Percentiles rank a stretch among this genome's conserved stretches.
Conservation (phyloP, 2,888 invertebrate species). For the Sesia bembeciformis region DNA sequence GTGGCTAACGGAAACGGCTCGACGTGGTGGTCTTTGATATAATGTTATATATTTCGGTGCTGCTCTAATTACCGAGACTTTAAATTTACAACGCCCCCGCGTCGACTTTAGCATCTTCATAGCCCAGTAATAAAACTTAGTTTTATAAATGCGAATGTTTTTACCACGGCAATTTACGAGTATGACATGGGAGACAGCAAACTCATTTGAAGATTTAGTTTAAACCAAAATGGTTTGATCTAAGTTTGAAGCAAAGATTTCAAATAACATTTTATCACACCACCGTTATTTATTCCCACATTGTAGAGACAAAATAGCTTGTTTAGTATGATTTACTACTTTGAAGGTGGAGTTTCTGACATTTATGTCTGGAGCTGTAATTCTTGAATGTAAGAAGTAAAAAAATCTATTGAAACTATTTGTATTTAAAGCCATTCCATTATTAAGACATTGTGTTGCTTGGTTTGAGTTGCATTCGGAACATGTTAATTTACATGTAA, state of each 20-base stretch:
- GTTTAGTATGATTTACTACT: conserved; percentile 6
- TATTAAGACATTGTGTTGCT: too few species aligned
- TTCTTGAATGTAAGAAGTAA: too few species aligned
- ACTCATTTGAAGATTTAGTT: neutral
- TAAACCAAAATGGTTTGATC: neutral
- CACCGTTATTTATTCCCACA: conserved; percentile 1
- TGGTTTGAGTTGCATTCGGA: too few species aligned
- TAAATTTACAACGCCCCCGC: conserved; percentile 35
- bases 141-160: too few species aligned
- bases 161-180: too few species aligned
- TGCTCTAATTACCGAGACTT: conserved; percentile 34
- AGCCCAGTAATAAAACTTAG: conserved; percentile 4
- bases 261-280: neutral
- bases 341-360: neutral
- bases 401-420: too few species aligned
- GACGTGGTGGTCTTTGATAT: conserved; percentile 48
- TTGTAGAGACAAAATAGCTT: conserved; percentile 3
- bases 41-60: conserved; percentile 22
- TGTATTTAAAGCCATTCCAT: too few species aligned
- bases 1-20: conserved; percentile 18
- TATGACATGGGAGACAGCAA: neutral
- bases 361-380: neutral
- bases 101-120: conserved; percentile 27
- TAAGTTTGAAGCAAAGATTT: neutral
- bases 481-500: too few species aligned